phyloP scores from a whole-genome alignment of 1,140 invertebrate species.

The Drosophila neocordata region DNA sequence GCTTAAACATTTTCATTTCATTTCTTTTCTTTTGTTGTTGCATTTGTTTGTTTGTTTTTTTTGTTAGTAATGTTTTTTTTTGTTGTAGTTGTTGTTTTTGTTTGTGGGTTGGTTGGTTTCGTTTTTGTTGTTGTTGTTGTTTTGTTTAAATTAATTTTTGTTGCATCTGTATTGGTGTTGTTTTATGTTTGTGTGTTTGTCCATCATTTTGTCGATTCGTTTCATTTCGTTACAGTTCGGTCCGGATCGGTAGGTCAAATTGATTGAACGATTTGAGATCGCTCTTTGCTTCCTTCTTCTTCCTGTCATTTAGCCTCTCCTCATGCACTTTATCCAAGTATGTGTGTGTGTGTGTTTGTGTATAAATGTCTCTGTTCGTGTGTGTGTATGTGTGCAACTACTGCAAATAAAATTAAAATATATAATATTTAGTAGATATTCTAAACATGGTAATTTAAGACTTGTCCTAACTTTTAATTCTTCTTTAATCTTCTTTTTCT shows the following conservation, averaged over 20 bases:
- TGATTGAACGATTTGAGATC: constrained; percentile 33
- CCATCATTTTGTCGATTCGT: constrained; percentile 49
- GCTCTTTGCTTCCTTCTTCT: constrained; percentile 45
- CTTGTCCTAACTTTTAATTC: too few species aligned
- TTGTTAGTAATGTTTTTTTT: constrained; percentile 25
- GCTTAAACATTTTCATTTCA: constrained; percentile 37
- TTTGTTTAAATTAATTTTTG: constrained; percentile 46
- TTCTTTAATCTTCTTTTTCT: too few species aligned
- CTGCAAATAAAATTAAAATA: constrained; percentile 5
- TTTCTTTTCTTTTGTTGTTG: constrained; percentile 24
- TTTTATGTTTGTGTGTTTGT: constrained; percentile 25
- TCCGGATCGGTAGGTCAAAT: constrained; percentile 58
- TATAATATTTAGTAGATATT: background rate
- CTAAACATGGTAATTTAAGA: too few species aligned
- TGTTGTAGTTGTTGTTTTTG: background rate
- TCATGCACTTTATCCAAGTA: background rate
- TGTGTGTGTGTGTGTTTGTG: background rate
- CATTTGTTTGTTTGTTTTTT: constrained; percentile 21
- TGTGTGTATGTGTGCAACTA: constrained; percentile 4
- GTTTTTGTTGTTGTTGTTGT: constrained; percentile 36
- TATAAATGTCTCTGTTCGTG: background rate
- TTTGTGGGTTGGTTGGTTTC: constrained; percentile 72
- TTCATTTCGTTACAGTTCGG: constrained; percentile 8
- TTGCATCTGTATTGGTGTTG: constrained; percentile 27
- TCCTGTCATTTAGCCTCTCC: constrained; percentile 55